A percentile compares a stretch with the other conserved stretches of the same genome.
These are phyloP conservation scores for Phrynocephalus forsythii DNA, from an alignment of 2,797 vertebrate species.

Conservation along the genomic window DNA sequence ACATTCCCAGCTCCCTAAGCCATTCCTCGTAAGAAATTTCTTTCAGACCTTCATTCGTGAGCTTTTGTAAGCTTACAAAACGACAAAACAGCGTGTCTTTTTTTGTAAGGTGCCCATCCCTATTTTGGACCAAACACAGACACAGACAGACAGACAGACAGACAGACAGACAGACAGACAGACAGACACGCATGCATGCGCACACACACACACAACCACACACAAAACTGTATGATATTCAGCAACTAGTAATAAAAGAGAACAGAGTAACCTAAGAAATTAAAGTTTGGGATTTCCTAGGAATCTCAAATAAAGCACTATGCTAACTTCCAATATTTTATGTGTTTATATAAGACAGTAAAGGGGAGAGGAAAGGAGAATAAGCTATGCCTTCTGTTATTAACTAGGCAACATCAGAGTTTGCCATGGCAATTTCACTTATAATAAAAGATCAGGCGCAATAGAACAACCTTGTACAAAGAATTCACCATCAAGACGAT, in stretches of 20 bases:
- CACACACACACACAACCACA: slow-evolving; percentile 14
- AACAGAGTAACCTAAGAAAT: slow-evolving; percentile 23
- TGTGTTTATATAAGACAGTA: slow-evolving; percentile 45
- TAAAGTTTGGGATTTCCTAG: slow-evolving; percentile 24
- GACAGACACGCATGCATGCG: neutral
- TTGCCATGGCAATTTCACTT: slow-evolving; percentile 62
- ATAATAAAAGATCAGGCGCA: slow-evolving; percentile 25
- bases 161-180: neutral
- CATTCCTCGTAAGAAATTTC: too few species aligned
- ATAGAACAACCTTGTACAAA: slow-evolving; percentile 42
- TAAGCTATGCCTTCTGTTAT: slow-evolving; percentile 58
- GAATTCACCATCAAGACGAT: slow-evolving; percentile 22
- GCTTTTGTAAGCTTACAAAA: too few species aligned
- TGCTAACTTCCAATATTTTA: slow-evolving; percentile 58
- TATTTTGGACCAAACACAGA: neutral
- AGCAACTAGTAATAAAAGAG: slow-evolving; percentile 31
- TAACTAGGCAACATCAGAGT: slow-evolving; percentile 59
- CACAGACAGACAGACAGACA: too few species aligned
- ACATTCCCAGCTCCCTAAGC: too few species aligned
- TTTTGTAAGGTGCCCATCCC: too few species aligned
- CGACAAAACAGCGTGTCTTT: too few species aligned
- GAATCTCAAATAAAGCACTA: slow-evolving; percentile 17
- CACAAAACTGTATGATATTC: slow-evolving; percentile 22
- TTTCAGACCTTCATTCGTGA: too few species aligned
- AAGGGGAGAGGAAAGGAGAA: slow-evolving; percentile 38